phyloP scores from a whole-genome alignment of 2,113 vertebrate genomes.

The Helogale parvula region DNA sequence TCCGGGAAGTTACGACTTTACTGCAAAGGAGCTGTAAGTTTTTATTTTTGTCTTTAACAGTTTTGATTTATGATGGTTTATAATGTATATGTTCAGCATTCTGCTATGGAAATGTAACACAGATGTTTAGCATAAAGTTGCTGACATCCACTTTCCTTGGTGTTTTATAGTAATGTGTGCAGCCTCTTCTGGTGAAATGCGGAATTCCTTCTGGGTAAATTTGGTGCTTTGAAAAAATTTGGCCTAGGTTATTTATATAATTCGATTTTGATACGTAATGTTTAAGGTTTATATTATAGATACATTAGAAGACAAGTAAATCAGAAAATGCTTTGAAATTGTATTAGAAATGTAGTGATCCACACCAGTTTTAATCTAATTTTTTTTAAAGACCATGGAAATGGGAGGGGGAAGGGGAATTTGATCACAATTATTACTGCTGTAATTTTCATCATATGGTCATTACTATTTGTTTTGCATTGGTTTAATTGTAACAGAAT shows the following conservation, averaged over 20 bases:
- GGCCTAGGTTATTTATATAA: slow-evolving; percentile 44
- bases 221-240: slow-evolving; percentile 55
- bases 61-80: slow-evolving; percentile 66
- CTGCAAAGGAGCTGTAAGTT: slow-evolving; percentile 99
- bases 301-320: slow-evolving; percentile 11
- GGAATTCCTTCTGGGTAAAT: slow-evolving; percentile 57
- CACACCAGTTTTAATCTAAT: neutral
- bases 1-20: slow-evolving; percentile 97
- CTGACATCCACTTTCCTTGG: slow-evolving; percentile 61
- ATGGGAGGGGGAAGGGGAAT: fast-evolving
- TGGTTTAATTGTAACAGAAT: slow-evolving; percentile 39
- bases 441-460: neutral
- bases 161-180: slow-evolving; percentile 56
- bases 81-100: slow-evolving; percentile 53
- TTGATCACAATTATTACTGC: neutral
- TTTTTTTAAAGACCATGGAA: slow-evolving; percentile 43
- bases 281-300: slow-evolving; percentile 37
- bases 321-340: slow-evolving; percentile 38
- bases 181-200: slow-evolving; percentile 57
- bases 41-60: slow-evolving; percentile 64
- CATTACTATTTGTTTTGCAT: slow-evolving; percentile 15
- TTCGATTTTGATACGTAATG: slow-evolving; percentile 49
- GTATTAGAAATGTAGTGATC: neutral
- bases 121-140: slow-evolving; percentile 50
- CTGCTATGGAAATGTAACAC: slow-evolving; percentile 52